Evolutionary conservation across 2,113 vertebrate genomes (phyloP).

Genomic region (Heterotis niloticus): DNA sequence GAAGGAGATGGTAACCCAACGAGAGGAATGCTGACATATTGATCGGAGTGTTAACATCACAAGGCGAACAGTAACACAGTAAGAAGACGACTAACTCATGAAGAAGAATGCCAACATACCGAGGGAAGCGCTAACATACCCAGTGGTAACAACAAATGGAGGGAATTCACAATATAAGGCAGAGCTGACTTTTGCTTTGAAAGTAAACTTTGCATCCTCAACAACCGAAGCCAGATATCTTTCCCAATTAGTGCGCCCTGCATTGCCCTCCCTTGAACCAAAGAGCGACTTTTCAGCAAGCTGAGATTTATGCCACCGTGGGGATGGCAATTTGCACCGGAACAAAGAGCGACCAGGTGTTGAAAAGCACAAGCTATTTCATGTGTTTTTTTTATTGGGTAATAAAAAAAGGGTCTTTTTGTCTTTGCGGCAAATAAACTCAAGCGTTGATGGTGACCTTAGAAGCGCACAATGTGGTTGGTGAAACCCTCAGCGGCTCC

Average conservation of each 20-base stretch:
- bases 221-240: neutral
- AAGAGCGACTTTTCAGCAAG: neutral
- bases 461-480: neutral
- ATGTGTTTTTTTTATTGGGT: constrained; percentile 18
- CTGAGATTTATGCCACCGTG: neutral
- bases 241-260: neutral
- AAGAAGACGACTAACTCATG: too few relatives aligned
- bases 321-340: constrained; percentile 4
- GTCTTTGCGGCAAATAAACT: constrained; percentile 1
- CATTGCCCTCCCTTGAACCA: neutral
- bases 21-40: too few relatives aligned
- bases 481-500: neutral
- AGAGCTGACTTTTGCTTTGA: neutral
- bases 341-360: neutral
- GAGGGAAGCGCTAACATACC: too few relatives aligned
- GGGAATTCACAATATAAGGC: neutral
- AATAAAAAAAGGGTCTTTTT: constrained; percentile 8
- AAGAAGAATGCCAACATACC: too few relatives aligned
- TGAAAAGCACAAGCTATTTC: constrained; percentile 4
- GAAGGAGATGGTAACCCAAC: too few relatives aligned
- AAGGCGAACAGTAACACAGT: too few relatives aligned
- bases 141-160: too few relatives aligned
- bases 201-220: neutral
- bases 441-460: constrained; percentile 3
- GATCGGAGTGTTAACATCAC: too few relatives aligned